Base-by-base conservation (phyloP, 2,113 vertebrate species). In the Caloenas nicobarica region DNA sequence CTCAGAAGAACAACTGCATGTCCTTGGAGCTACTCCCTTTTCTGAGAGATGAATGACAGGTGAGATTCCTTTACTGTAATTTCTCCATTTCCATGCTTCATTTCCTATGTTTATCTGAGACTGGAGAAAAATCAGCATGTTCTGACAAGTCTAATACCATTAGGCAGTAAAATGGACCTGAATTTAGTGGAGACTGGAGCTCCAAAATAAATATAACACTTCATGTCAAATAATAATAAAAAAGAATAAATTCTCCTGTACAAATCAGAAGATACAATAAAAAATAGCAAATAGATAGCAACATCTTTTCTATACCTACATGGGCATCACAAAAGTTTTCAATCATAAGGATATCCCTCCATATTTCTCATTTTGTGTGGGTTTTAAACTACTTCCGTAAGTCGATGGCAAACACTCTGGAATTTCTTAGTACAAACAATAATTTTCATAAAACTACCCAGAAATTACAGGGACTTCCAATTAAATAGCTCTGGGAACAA, bases 261-360 rank as follows among this genome's bases (percentile, higher is more conserved):
- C 96, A 98, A 98, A 98, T 98, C 98, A 97, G 97, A 98, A 98
- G 98, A 98, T 94, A 97, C 96, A 97, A 97, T 97, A 97, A 97
- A 97, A 98, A 97, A 91, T 82, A 96, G 92, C 42, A 91, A 97
- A 98, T 96, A 98, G 97, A 98, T 93, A 98, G 97, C 98, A 98
- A 98, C 96, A 91, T 71, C 77, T 88, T 95, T 78, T 93, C 76
- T 64, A 89, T 97, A 97, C 97, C 94, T 97, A 96, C 95, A 94
- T n/a, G 86, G 93, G 95, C 94, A 97, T 95, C 96, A 97, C 94
- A 96, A 94, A 97, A 97, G n/a, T 72, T 95, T 88, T 76, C 86
- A 93, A 56, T 46, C 71, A 78, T 40, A 62, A 85, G 57, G 93
- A 94, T 86, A 33, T 22, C 58, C 18, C 44, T 88, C 82, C 24